These are phyloP conservation scores for Lymantria monacha DNA, from an alignment of 2,888 invertebrate species.

Conservation along the genomic window DNA sequence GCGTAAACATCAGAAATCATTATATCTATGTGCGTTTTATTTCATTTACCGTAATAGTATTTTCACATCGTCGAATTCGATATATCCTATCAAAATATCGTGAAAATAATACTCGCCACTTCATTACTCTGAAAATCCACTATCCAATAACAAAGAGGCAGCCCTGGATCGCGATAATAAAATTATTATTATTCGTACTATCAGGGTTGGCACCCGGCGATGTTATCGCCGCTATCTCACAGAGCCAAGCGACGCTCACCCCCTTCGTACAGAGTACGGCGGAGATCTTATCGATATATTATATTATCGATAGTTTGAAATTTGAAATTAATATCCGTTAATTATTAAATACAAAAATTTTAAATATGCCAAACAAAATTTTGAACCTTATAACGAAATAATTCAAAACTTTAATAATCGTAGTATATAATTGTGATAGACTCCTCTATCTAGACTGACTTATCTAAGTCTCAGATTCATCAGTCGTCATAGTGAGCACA, in stretches of 20 bases:
- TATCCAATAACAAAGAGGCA: constrained; percentile 43
- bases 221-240: constrained; percentile 76
- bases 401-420: too few relatives aligned
- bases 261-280: constrained; percentile 59
- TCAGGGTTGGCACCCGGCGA: constrained; percentile 77
- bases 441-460: too few relatives aligned
- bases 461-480: too few relatives aligned
- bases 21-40: too few relatives aligned
- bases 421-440: too few relatives aligned
- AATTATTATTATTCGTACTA: constrained; percentile 80
- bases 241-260: constrained; percentile 79
- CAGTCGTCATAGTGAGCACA: too few relatives aligned
- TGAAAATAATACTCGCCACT: constrained; percentile 16
- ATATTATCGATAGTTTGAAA: background rate
- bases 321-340: background rate
- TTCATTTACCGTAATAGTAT: too few relatives aligned
- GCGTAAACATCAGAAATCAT: too few relatives aligned
- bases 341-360: background rate
- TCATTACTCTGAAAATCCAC: constrained; percentile 29
- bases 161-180: constrained; percentile 75
- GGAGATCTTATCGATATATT: constrained; percentile 40
- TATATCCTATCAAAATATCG: constrained; percentile 2
- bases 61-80: background rate
- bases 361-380: too few relatives aligned
- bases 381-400: too few relatives aligned